A percentile compares a stretch with the other conserved stretches of the same genome.
phyloP scores from a whole-genome alignment of 2,113 vertebrate species.

The Blennius ocellaris region DNA sequence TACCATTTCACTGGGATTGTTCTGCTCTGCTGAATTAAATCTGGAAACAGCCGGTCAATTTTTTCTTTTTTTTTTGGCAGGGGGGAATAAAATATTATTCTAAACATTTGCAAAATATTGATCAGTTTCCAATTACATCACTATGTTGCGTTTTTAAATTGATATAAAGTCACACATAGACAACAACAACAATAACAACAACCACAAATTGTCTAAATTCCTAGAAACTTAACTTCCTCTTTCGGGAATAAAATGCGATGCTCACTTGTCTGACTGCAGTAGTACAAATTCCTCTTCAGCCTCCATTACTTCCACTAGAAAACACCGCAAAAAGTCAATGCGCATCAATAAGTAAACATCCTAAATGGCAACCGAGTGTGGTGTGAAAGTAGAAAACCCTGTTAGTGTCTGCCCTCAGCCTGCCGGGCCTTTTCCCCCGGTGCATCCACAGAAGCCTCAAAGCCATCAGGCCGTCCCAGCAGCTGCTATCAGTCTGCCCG shows the following conservation, averaged over 20 bases:
- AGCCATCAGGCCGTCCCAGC: constrained; percentile 4
- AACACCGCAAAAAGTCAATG: constrained; percentile 36
- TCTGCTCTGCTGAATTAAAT: no score
- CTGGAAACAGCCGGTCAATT: no score
- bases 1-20: no score
- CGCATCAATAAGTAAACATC: constrained; percentile 47
- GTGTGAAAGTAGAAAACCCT: constrained; percentile 56
- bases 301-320: constrained; percentile 24
- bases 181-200: not conserved
- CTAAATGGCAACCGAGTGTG: constrained; percentile 28
- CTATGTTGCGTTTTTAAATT: not conserved
- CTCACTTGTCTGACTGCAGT: constrained; percentile 6
- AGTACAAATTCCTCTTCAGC: constrained; percentile 18
- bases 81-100: no score
- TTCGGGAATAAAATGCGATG: not conserved
- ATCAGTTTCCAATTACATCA: not conserved
- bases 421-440: constrained; percentile 18
- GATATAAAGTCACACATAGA: not conserved
- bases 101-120: no score
- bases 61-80: no score
- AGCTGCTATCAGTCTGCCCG: not conserved
- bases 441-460: not conserved
- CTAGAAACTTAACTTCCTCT: not conserved
- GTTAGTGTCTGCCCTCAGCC: constrained; percentile 24
- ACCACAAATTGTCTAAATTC: not conserved